Conservation (phyloP, 2,888 invertebrate genomes). For the Microctonus brassicae region DNA sequence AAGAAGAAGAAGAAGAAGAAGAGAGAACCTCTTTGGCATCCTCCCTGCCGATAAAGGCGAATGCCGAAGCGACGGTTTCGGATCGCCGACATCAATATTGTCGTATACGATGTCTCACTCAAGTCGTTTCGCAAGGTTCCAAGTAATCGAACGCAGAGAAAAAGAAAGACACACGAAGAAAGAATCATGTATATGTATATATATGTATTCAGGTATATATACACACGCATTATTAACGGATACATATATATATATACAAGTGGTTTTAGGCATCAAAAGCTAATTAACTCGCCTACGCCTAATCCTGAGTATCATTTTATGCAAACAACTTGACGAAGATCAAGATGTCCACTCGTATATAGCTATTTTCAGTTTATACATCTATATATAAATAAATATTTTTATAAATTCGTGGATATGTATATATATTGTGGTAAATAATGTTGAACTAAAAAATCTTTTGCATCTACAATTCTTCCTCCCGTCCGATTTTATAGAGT, state of each 20-base stretch:
- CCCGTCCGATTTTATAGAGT: background rate
- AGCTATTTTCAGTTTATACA: conserved; percentile 5
- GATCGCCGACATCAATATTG: conserved; percentile 37
- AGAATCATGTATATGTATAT: background rate
- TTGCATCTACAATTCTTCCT: background rate
- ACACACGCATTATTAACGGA: background rate
- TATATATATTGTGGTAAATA: background rate
- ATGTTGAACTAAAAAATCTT: background rate
- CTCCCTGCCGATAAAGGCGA: conserved; percentile 33
- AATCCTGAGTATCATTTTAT: conserved; percentile 2
- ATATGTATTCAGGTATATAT: background rate
- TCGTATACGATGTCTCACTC: conserved; percentile 36
- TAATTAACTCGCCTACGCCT: conserved; percentile 38
- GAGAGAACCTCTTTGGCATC: conserved; percentile 23
- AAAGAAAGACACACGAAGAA: background rate
- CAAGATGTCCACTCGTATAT: conserved; percentile 1
- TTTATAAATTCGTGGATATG: background rate
- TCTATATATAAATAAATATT: background rate
- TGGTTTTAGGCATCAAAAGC: conserved; percentile 22
- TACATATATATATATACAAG: background rate
- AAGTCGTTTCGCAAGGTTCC: conserved; percentile 20
- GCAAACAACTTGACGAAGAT: conserved; percentile 23
- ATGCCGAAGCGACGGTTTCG: conserved; percentile 33
- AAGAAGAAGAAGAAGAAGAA: conserved; percentile 1
- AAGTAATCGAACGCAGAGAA: conserved; percentile 3